Evolutionary conservation across 2,888 invertebrate genomes (phyloP).

Genomic region (Pachycephus smyrnensis): DNA sequence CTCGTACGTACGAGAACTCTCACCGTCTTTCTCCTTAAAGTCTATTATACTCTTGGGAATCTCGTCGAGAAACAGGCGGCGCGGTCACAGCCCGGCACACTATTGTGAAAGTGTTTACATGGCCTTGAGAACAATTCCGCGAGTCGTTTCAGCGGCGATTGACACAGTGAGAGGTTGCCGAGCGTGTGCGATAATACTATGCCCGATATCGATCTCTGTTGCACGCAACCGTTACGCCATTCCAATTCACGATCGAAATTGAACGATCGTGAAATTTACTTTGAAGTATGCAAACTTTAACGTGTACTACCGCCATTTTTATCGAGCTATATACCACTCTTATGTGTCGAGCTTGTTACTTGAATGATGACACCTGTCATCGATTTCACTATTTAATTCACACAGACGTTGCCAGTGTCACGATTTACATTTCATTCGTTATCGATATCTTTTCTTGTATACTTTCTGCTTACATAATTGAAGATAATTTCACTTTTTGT

Average conservation of each 20-base stretch:
- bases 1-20: background rate
- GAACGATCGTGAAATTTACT: background rate
- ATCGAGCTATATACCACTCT: no score
- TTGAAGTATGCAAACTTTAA: background rate
- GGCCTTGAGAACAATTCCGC: conserved; percentile 6
- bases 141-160: conserved; percentile 2
- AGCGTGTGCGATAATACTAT: conserved; percentile 5
- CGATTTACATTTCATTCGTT: no score
- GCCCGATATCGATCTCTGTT: background rate
- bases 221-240: background rate
- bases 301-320: background rate
- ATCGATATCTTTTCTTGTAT: background rate
- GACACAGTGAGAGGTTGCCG: conserved; percentile 9
- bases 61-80: background rate
- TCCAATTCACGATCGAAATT: background rate
- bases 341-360: no score
- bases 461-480: background rate
- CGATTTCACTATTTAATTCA: background rate
- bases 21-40: background rate
- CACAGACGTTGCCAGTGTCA: background rate
- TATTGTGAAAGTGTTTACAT: conserved; percentile 1
- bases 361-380: background rate
- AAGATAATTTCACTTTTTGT: background rate
- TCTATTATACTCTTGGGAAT: background rate
- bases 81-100: background rate